Evolutionary conservation across 2,888 invertebrate genomes (phyloP), one percentile per base, ranked within the genome.

Genomic region (Oscheius sp.): DNA sequence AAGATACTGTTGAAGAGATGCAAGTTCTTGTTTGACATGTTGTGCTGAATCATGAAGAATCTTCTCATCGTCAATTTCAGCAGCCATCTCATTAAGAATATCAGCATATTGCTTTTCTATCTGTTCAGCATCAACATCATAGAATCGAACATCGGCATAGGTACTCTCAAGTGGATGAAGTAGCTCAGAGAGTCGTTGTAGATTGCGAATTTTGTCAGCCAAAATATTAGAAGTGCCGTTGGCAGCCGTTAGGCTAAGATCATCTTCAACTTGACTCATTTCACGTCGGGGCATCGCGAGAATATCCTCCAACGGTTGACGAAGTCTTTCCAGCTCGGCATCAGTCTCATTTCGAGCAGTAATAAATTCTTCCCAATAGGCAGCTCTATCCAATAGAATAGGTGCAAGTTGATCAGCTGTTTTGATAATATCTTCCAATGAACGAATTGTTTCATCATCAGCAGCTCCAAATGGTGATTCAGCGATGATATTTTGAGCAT

Each of bases 51-150:
- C 74, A 49, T 61, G 66, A 32, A 77, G 63, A 57, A 76, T 68
- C 49, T 73, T 66, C 44, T 77, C 75, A 51, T 75, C 75, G 24
- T 73, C 70, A 49, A 75, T 65, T 41, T 77, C 77, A 20, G 68
- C 63, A 50, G 47, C 64, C 44, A 78, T 33, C 28, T 73, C 75
- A 51, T 63, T 68, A 36, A 75, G 69, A n/a, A 72, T 68, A 50
- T 80, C 77, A 45, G 75, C 78, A 67, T 72, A 78, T 38, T 80
- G 76, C 36, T 76, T 71, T 47, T 73, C 70, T 45, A 72, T 71
- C 61, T 82, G 77, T 51, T 82, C 80, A 45, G 75, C 69, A 44
- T 82, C 80, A 9, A 77, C 77, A 44, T 82, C 80, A 63, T 78
- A 70, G 74, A 82, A 82, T 59, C 81, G 78, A 22, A 80, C 79